phyloP scores from a whole-genome alignment of 2,888 invertebrate genomes.

The Raillietiella orientalis region DNA sequence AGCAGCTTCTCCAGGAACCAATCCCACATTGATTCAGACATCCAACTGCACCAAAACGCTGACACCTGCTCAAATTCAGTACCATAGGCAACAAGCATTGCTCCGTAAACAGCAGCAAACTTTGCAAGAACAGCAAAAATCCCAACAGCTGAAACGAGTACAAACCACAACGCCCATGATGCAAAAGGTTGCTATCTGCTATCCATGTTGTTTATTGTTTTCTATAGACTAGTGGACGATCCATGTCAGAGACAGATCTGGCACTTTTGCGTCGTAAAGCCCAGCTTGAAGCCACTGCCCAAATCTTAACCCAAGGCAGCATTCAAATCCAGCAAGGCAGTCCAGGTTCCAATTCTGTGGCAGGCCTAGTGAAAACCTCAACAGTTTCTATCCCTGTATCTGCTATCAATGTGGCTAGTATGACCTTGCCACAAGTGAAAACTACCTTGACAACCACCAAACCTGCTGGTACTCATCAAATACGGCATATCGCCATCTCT shows the following conservation, averaged over 20 bases:
- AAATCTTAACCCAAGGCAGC: background rate
- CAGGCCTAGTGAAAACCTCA: constrained; percentile 11
- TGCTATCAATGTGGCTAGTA: constrained; percentile 12
- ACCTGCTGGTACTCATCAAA: background rate
- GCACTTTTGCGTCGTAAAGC: no score
- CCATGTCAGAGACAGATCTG: no score
- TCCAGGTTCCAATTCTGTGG: constrained; percentile 12
- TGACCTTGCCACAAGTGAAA: constrained; percentile 15
- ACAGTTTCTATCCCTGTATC: constrained; percentile 20
- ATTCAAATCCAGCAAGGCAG: background rate
- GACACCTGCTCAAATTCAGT: background rate
- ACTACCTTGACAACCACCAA: constrained; percentile 6
- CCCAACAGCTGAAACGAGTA: constrained; percentile 6
- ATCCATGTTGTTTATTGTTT: no score
- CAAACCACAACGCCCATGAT: no score
- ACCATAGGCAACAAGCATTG: background rate
- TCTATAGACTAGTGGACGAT: no score
- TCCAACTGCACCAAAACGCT: constrained; percentile 8
- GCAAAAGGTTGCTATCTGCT: no score
- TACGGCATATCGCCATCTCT: background rate
- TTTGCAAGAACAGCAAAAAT: constrained; percentile 7
- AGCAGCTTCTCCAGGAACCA: constrained; percentile 9
- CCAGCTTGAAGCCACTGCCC: no score
- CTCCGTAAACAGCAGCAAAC: constrained; percentile 5
- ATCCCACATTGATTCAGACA: constrained; percentile 8